Evolutionary conservation across 1,140 invertebrate species (phyloP), one percentile per base, ranked within the genome.

Genomic region (Drosophila varians): DNA sequence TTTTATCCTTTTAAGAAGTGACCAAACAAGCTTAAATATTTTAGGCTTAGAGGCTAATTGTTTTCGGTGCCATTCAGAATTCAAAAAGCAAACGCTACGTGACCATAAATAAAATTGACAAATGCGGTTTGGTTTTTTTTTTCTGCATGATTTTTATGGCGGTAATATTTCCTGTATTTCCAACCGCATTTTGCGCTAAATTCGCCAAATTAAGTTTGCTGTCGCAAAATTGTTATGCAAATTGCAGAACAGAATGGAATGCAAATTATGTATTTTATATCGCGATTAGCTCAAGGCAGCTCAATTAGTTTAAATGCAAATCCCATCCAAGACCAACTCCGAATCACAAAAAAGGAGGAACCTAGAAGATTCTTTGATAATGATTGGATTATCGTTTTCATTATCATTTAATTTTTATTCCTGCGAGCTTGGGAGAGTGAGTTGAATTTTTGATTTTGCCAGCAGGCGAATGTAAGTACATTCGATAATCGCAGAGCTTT

Each of bases 91-190:
- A 87, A 60, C 73, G 58, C 76, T 76, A 77, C 80, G 80, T 86
- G 82, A 86, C 80, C 82, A 86, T 87, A 77, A 86, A 86, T 86
- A 86, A 86, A 74, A 87, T 80, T 86, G 77, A 86, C 82, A 86
- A 86, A 86, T 86, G 73, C 66, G 58, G 62, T 62, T 72, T 64
- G 38, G 31, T 40, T 53, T 57, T 61, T 71, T 75, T 53, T 57
- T 61, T 71, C 72, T 65, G 18, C 19, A 8, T 48, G 14, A 18
- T 36, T 52, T 43, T 42, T 9, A 2, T 28, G 28, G 34, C 12
- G 26, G 51, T 68, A 40, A 60, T 52, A 49, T 46, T 53, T 74
- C 25, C 31, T n/a, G 42, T 12, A 16, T 51, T 60, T 45, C 42
- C 21, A 23, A 47, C 47, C 31, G n/a, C 34, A 57, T 69, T 64